Evolutionary conservation across 2,113 vertebrate species (phyloP), one percentile per base, ranked within the genome.

Genomic region (Tor tambroides): DNA sequence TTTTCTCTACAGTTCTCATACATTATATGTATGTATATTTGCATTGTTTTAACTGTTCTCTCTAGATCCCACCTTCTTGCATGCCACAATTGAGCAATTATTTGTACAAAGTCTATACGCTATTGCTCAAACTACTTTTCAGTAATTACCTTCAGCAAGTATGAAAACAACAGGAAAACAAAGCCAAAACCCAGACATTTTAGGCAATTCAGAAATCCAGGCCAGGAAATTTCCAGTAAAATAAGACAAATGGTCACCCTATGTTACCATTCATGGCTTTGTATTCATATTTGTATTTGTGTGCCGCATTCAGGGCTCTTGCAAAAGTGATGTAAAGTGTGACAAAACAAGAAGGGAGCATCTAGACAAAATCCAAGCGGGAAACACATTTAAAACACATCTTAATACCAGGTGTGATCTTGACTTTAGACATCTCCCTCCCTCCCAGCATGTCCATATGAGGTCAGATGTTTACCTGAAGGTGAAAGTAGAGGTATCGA

Each of bases 401-500:
- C 21, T 23, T 59, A 23, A 59, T 59, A 59, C 19, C 4, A 56
- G 54, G 19, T 59, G 54, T 56, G 54, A 8, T 8, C 17, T 2
- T 1, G 2, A 56, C 19, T 21, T 74, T 54, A 23, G 56, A 28
- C 14, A 65, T 83, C n/a, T 54, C 46, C 17, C 43, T 80, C 21
- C 6, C 32, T 63, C 38, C n/a, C 10, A 74, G 17, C 14, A 75
- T 61, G 7, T 12, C 19, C 12, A 26, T 32, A 80, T 12, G 1
- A 9, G 41, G 9, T 17, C 46, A 32, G 17, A 23, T 72, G 71
- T 26, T 69, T 92, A 99, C 98, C 96, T 99, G 98, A 85, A 99
- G 94, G 74, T 99, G 98, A 76, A 99, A 99, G 91, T 99, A 99
- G 43, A 99, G 95, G 74, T 98, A 99, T 86, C 98, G 96, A 91